Evolutionary conservation across 2,113 vertebrate genomes (phyloP).

Genomic region (Variabilichromis moorii): DNA sequence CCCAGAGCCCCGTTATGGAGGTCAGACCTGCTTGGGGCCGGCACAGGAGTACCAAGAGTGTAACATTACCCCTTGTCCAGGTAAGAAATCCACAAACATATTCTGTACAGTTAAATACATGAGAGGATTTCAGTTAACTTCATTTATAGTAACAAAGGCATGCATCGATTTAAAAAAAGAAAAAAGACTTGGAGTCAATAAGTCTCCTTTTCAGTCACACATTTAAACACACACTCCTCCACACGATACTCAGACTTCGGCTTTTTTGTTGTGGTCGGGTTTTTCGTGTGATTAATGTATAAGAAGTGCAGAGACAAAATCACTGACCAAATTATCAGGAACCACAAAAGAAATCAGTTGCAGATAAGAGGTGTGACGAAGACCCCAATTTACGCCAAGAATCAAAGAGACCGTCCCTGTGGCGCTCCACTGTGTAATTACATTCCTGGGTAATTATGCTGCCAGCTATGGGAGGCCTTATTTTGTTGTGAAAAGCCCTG

Average conservation of each 20-base stretch:
- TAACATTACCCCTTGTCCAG: constrained; percentile 92
- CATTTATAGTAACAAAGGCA: neutral
- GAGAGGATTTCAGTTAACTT: neutral
- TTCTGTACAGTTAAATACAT: neutral
- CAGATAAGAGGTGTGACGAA: constrained; percentile 49
- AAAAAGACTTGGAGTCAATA: neutral
- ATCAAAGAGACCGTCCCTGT: constrained; percentile 60
- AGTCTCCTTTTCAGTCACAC: neutral
- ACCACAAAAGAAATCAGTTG: constrained; percentile 46
- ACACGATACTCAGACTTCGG: neutral
- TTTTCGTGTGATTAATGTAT: constrained; percentile 7
- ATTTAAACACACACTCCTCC: neutral
- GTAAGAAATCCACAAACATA: constrained; percentile 54
- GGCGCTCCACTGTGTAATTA: constrained; percentile 66
- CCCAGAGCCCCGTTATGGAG: constrained; percentile 88
- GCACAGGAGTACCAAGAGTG: constrained; percentile 94
- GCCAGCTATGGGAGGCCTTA: constrained; percentile 42
- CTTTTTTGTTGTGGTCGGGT: neutral
- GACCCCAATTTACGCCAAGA: constrained; percentile 59
- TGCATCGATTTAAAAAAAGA: neutral
- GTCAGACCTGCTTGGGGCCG: constrained; percentile 82
- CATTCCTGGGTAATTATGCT: constrained; percentile 67
- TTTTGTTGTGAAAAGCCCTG: constrained; percentile 58
- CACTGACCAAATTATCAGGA: constrained; percentile 19
- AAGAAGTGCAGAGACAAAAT: constrained; percentile 20